Base-by-base conservation (phyloP, 2,113 vertebrate species). In the Pteronura brasiliensis region DNA sequence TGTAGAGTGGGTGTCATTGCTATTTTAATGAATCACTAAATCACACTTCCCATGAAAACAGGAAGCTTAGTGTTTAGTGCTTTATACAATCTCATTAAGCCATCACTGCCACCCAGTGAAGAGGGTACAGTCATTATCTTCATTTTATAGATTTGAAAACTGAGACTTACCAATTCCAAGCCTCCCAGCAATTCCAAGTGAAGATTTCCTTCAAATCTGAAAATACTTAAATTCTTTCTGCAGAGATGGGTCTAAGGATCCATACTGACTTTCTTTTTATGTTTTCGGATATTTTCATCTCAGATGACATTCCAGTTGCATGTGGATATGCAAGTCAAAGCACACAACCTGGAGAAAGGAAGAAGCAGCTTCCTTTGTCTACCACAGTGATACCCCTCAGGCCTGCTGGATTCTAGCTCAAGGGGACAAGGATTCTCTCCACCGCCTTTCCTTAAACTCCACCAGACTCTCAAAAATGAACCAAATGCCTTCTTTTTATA, bases 1-100 rank as follows among this genome's bases (percentile, higher is more conserved):
- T 13, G 67, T 61, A 74, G 44, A 61, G 20, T 63, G 49, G 44
- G 77, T 88, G 36, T 84, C 77, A 11, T 91, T 96, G 47, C 72
- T 93, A 44, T 74, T 80, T 93, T 93, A 95, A 95, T 83, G 79
- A 88, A 69, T 76, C 29, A 49, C 61, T 91, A 61, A 89, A 76
- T 95, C 9, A 79, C 17, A 57, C 39, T 59, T 82, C 39, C 34
- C 65, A 88, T 63, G 89, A 94, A 97, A 91, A 92, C 23, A 85
- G 42, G 29, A 69, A 90, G 42, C 42, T 42, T 42, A 42, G 42
- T 42, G 5, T 59, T 85, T 31, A 91, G 20, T 92, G 29, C 10
- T 61, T 88, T 42, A 67, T 44, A 79, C 59, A 10, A 81, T 49
- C 47, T 92, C 8, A 59, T 63, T 83, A 93, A 96, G 39, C 9